Percentiles rank a stretch among this genome's conserved stretches.
Evolutionary conservation across 2,113 vertebrate genomes (phyloP).

Genomic region (Cettia cetti): DNA sequence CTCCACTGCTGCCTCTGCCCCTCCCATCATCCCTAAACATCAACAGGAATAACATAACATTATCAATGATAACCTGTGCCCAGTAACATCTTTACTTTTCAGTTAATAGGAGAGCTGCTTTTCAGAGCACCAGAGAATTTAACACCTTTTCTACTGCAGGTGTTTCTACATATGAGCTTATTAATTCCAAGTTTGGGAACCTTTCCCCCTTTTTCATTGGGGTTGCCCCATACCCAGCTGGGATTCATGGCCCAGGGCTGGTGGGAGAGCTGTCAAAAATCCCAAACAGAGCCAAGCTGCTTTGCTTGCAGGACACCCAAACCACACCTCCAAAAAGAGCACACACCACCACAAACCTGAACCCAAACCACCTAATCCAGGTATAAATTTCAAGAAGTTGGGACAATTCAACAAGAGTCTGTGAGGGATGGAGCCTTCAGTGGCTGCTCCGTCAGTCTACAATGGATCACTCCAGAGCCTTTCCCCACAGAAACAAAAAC

Average conservation of each 20-base stretch:
- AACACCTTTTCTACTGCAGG: background rate
- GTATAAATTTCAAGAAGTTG: background rate
- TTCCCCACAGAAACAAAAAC: background rate
- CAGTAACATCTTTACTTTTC: background rate
- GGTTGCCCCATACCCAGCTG: background rate
- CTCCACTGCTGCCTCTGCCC: background rate
- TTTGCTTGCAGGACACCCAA: background rate
- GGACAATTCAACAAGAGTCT: rapidly evolving
- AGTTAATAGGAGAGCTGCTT: background rate
- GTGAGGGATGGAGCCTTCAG: background rate
- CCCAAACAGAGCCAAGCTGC: background rate
- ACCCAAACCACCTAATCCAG: background rate
- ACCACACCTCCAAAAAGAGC: background rate
- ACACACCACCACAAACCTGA: rapidly evolving
- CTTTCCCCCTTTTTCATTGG: background rate
- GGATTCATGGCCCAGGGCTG: background rate
- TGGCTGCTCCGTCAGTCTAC: rapidly evolving
- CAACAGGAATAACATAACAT: background rate
- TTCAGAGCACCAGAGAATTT: background rate
- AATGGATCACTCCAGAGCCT: rapidly evolving
- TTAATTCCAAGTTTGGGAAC: background rate
- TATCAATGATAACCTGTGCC: background rate
- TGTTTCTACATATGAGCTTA: background rate
- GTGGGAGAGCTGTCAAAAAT: background rate
- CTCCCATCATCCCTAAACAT: background rate